phyloP scores from a whole-genome alignment of 1,140 invertebrate genomes.

The Hormaphis cornu region DNA sequence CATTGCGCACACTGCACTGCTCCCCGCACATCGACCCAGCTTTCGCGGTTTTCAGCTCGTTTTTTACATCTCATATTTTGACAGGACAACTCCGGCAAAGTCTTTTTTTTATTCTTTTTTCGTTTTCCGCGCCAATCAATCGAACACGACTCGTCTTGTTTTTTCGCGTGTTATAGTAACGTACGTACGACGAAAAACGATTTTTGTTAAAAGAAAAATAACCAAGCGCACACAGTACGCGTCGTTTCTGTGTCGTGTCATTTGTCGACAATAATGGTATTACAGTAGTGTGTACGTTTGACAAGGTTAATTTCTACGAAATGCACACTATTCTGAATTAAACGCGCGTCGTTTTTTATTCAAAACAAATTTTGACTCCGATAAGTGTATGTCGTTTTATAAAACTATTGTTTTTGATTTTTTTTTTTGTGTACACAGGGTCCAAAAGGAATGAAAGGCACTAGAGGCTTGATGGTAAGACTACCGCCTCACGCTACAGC shows the following conservation, averaged over 20 bases:
- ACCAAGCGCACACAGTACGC: no score
- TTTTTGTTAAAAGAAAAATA: no score
- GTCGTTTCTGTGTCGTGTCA: background rate
- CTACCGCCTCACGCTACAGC: background rate
- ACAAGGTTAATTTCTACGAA: background rate
- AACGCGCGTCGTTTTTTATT: background rate
- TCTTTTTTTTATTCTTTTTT: background rate
- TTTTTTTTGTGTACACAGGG: slow-evolving; percentile 48
- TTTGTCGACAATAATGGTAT: background rate
- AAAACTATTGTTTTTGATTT: background rate
- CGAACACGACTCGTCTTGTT: background rate
- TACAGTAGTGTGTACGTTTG: background rate
- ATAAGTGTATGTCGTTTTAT: background rate
- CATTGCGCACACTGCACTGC: background rate
- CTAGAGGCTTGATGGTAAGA: slow-evolving; percentile 59
- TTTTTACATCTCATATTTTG: background rate
- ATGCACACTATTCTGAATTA: background rate
- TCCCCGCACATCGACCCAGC: background rate
- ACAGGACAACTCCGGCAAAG: background rate
- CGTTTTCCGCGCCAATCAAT: background rate
- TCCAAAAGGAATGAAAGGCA: slow-evolving; percentile 56
- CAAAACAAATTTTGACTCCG: no score
- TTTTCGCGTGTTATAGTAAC: background rate
- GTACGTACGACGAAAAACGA: no score
- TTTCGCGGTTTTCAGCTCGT: background rate